phyloP scores from a whole-genome alignment of 1,140 invertebrate species.

The Dolichoris vasculosae region DNA sequence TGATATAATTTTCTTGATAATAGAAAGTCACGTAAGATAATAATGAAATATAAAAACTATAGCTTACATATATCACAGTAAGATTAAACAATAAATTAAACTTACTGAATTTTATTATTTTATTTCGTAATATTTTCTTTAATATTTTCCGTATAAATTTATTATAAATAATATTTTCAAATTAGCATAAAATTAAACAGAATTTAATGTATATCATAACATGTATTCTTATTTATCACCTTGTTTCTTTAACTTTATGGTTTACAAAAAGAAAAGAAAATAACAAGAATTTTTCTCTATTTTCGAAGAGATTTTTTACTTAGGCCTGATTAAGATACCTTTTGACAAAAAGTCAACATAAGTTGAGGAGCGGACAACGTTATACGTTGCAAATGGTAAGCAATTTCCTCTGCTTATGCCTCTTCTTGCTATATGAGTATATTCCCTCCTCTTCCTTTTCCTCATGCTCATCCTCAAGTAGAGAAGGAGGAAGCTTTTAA shows the following conservation, averaged over 20 bases:
- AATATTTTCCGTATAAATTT: no score
- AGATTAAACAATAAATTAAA: no score
- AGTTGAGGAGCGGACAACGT: background rate
- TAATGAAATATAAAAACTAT: no score
- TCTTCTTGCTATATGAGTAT: background rate
- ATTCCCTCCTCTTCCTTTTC: background rate
- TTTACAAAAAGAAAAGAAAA: background rate
- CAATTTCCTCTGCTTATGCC: background rate
- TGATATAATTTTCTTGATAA: no score
- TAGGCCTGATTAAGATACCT: slow-evolving; percentile 37
- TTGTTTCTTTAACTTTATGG: background rate
- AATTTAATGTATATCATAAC: no score
- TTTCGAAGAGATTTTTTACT: slow-evolving; percentile 35
- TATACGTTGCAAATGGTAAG: background rate
- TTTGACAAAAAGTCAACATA: slow-evolving; percentile 44
- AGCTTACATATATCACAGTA: no score
- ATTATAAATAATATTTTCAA: no score
- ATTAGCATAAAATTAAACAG: no score
- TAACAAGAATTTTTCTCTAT: background rate
- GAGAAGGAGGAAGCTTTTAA: slow-evolving; percentile 5
- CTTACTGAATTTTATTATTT: no score
- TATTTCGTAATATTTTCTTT: no score
- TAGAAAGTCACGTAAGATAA: no score
- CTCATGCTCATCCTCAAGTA: background rate
- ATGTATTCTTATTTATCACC: background rate